A percentile compares a stretch with the other conserved stretches of the same genome.
These are phyloP conservation scores for Propithecus perrieri DNA, from an alignment of 2,797 vertebrate species.

Conservation along the genomic window DNA sequence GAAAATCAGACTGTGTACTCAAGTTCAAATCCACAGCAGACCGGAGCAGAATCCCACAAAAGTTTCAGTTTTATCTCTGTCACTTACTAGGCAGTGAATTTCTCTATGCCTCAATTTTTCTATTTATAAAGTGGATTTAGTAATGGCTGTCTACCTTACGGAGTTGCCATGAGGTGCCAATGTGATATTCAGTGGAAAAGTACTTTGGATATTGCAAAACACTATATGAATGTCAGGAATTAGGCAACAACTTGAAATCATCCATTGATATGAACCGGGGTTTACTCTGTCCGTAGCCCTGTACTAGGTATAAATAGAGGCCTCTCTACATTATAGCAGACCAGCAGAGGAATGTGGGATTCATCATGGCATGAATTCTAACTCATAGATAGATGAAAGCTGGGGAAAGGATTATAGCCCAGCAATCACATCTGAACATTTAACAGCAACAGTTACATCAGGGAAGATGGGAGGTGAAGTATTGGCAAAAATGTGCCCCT, in stretches of 20 bases:
- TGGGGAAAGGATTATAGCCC: background rate
- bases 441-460: background rate
- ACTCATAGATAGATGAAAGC: background rate
- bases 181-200: background rate
- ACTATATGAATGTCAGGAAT: background rate
- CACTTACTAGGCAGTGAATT: background rate
- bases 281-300: background rate
- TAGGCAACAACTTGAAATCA: background rate
- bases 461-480: background rate
- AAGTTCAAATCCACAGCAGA: background rate
- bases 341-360: background rate
- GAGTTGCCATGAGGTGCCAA: background rate
- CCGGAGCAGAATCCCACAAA: background rate
- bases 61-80: background rate
- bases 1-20: background rate
- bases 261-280: background rate
- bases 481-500: background rate
- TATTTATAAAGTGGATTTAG: background rate
- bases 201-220: background rate
- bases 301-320: background rate
- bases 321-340: background rate
- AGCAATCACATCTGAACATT: background rate
- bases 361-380: background rate
- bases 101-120: background rate
- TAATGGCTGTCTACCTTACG: background rate